These are phyloP conservation scores for Helarctos malayanus DNA, from an alignment of 2,797 vertebrate genomes.

Conservation along the genomic window DNA sequence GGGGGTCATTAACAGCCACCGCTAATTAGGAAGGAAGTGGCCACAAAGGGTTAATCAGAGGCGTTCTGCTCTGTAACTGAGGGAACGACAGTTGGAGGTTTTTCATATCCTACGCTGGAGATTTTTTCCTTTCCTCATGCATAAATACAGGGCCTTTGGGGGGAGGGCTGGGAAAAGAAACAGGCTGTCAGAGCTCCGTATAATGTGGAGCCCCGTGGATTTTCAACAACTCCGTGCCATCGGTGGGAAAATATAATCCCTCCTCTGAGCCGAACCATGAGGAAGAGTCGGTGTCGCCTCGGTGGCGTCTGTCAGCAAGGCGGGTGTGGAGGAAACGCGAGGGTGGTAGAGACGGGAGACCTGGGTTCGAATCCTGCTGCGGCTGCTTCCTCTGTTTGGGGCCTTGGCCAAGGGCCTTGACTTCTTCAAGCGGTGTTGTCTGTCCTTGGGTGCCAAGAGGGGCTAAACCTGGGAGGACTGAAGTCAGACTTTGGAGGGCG, in stretches of 20 bases:
- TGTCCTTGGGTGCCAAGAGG: not conserved
- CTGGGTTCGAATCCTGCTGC: not conserved
- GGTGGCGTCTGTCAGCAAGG: fast-evolving
- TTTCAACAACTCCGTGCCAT: not conserved
- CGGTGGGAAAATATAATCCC: not conserved
- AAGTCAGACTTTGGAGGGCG: not conserved
- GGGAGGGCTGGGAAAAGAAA: not conserved
- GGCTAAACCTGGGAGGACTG: not conserved
- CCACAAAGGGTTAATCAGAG: not conserved
- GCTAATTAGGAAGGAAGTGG: not conserved
- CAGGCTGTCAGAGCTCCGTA: not conserved
- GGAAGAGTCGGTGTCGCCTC: not conserved
- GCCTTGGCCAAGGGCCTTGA: not conserved
- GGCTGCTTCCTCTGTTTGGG: not conserved
- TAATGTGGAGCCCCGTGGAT: not conserved
- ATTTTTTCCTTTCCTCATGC: not conserved
- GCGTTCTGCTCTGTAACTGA: fast-evolving
- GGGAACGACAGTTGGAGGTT: not conserved
- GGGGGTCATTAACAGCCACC: not conserved
- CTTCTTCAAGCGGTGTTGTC: not conserved
- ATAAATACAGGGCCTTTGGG: not conserved
- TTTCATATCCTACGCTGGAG: not conserved
- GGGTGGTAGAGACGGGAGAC: not conserved
- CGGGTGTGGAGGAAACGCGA: not conserved
- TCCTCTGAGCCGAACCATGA: not conserved